These are phyloP conservation scores for Mastomys coucha DNA, from an alignment of 2,113 vertebrate species.

Conservation along the genomic window DNA sequence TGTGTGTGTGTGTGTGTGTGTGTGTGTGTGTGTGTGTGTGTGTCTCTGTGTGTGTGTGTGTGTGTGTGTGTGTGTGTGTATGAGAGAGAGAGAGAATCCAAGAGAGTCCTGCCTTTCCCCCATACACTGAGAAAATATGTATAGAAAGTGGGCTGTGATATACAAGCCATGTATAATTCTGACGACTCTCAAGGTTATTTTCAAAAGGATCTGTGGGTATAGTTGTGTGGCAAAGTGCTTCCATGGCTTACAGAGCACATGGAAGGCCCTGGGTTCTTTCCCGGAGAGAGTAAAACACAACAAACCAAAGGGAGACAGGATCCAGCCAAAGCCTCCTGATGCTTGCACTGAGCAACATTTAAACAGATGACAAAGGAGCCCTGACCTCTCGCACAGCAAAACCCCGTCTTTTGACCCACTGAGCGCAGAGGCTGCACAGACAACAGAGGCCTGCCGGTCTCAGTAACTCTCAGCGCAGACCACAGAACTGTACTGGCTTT, in stretches of 20 bases:
- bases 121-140: not conserved
- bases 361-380: not conserved
- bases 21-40: too few species aligned
- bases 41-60: not conserved
- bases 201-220: not conserved
- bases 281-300: not conserved
- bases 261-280: not conserved
- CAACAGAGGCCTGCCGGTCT: rapidly evolving
- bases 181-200: slow-evolving; percentile 11
- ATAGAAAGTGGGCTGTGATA: not conserved
- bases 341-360: not conserved
- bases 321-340: not conserved
- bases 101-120: not conserved
- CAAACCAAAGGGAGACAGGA: not conserved
- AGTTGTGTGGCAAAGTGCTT: not conserved
- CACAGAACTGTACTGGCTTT: not conserved
- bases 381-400: not conserved
- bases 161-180: not conserved
- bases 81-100: too few species aligned
- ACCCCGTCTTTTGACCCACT: not conserved
- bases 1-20: not conserved
- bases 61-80: not conserved
- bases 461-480: not conserved
- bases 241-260: not conserved
- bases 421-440: not conserved